These are phyloP conservation scores for Amphipoea lucens DNA, from an alignment of 2,888 invertebrate genomes.

Conservation along the genomic window DNA sequence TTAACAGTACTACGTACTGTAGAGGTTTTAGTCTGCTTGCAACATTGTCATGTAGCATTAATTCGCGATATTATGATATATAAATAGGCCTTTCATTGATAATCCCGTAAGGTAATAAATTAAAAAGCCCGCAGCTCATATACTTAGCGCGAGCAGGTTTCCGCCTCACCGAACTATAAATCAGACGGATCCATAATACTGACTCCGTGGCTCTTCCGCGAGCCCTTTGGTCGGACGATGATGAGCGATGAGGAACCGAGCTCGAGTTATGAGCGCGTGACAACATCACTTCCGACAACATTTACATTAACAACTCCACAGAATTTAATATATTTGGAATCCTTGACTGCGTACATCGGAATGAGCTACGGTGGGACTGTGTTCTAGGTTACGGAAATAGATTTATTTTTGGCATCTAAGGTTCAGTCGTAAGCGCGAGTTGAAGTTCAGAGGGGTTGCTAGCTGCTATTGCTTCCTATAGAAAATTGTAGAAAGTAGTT, in stretches of 20 bases:
- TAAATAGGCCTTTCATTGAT: not conserved
- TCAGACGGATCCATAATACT: constrained; percentile 45
- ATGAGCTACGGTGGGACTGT: not conserved
- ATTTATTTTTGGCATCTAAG: not conserved
- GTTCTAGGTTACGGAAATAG: not conserved
- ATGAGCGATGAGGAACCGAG: constrained; percentile 36
- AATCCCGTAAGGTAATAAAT: not conserved
- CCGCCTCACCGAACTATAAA: constrained; percentile 5
- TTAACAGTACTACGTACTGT: too few species aligned
- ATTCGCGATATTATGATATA: not conserved
- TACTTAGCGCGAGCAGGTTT: not conserved
- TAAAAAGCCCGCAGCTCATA: not conserved
- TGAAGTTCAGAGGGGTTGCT: not conserved
- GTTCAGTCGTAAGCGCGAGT: not conserved
- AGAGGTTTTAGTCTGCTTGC: not conserved
- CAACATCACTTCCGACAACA: constrained; percentile 33
- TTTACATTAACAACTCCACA: not conserved
- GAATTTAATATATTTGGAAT: constrained; percentile 1
- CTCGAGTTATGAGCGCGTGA: constrained; percentile 21
- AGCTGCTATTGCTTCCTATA: too few species aligned
- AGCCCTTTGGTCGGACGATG: constrained; percentile 28
- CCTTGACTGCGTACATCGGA: not conserved
- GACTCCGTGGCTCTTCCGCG: constrained; percentile 47
- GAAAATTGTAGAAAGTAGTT: too few species aligned
- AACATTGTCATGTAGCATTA: not conserved